Base-by-base conservation (phyloP, 2,797 vertebrate species). In the Stomatorhinus walkeri region DNA sequence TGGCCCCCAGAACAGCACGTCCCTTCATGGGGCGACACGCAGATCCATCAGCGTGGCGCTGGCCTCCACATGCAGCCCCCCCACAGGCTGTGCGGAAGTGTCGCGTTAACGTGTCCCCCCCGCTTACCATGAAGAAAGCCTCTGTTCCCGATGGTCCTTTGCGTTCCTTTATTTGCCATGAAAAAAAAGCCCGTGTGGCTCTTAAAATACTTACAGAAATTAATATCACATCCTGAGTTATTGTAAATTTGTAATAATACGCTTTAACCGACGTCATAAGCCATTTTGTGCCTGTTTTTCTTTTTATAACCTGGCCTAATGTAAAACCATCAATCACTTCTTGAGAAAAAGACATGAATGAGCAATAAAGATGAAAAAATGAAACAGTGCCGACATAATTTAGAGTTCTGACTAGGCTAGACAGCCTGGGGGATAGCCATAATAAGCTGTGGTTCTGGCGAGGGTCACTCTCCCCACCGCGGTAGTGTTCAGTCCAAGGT, bases 261-360 rank as follows among this genome's bases (percentile, higher is more conserved):
- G 94, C 94, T 94, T 93, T 95, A 93, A 92, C 92, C 90, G 91
- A 93, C 95, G 95, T 95, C 95, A 96, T 96, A 94, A 95, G 90
- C 89, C 89, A 93, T 92, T 94, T 94, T 92, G 92, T 93, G 93
- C 94, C 94, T 94, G 91, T 91, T 89, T 93, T 88, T 84, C 68
- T 91, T 79, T 8, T 51, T 90, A 89, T 89, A 88, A 89, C 94
- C 94, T 85, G 90, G 93, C 92, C 94, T 95, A 95, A 95, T 93
- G 93, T 94, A 95, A 94, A 92, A 90, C 88, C 93, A 96, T 96
- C 95, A 94, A 95, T 97, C 96, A 96, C 94, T 92, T 94, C 93
- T 81, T 92, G 9, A 87, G 90, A 91, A 91, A 92, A 89, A 92
- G 89, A 0, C 1, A 4, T 51, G 16, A 85, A 85, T 3, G 88